A percentile compares a stretch with the other conserved stretches of the same genome.
These are phyloP conservation scores for Cheilosia soror DNA, from an alignment of 2,888 invertebrate species.

Conservation along the genomic window DNA sequence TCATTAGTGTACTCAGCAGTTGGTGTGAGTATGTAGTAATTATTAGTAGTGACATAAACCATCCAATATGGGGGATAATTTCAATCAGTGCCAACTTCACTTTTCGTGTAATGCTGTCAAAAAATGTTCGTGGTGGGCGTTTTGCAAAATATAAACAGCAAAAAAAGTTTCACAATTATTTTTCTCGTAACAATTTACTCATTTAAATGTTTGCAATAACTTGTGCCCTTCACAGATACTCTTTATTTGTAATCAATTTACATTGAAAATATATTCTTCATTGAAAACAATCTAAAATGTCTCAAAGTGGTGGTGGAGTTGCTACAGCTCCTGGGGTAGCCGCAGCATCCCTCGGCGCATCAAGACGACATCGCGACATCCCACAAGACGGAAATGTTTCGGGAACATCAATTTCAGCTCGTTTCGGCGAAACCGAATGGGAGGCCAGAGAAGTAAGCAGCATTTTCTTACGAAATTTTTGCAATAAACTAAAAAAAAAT, in stretches of 20 bases:
- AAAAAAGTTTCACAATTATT: constrained; percentile 44
- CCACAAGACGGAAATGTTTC: constrained; percentile 76
- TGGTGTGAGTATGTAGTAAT: not conserved
- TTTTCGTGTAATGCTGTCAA: constrained; percentile 32
- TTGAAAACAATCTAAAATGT: constrained; percentile 70
- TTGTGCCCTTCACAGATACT: not conserved
- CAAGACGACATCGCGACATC: constrained; percentile 77
- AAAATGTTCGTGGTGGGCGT: constrained; percentile 64
- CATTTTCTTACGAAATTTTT: not conserved
- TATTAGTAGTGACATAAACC: constrained; percentile 20
- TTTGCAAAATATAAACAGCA: constrained; percentile 74
- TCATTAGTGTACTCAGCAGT: not conserved
- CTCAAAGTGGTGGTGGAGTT: constrained; percentile 77
- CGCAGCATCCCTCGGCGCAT: constrained; percentile 77
- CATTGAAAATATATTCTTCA: not conserved
- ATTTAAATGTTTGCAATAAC: constrained; percentile 26
- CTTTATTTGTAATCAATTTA: not conserved
- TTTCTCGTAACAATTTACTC: not conserved
- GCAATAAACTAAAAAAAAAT: not conserved
- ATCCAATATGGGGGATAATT: not conserved
- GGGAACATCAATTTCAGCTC: constrained; percentile 77
- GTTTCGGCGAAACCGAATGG: constrained; percentile 83
- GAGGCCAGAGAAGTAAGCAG: constrained; percentile 82
- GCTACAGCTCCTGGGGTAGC: constrained; percentile 72
- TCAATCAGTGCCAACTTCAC: constrained; percentile 42